Evolutionary conservation across 2,888 invertebrate species (phyloP).

Genomic region (Drosophila meridionalis): DNA sequence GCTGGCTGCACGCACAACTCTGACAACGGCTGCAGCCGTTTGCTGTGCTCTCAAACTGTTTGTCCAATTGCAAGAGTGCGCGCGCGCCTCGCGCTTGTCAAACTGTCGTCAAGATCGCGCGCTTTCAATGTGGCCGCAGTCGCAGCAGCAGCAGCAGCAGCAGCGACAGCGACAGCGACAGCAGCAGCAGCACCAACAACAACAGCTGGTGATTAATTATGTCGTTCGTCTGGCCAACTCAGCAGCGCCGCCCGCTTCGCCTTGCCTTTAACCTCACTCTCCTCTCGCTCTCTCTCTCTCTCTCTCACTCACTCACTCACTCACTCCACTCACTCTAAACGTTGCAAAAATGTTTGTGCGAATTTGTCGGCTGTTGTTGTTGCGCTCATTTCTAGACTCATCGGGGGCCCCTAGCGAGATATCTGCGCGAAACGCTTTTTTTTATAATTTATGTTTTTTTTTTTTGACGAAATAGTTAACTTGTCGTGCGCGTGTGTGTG

Average conservation of each 20-base stretch:
- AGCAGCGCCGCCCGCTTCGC: conserved; percentile 27
- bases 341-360: conserved; percentile 51
- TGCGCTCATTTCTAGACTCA: conserved; percentile 59
- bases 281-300: background rate
- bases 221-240: conserved; percentile 42
- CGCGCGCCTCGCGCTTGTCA: conserved; percentile 36
- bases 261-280: conserved; percentile 3
- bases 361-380: conserved; percentile 50
- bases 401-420: conserved; percentile 54
- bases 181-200: conserved; percentile 19
- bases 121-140: conserved; percentile 5
- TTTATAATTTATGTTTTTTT: conserved; percentile 67
- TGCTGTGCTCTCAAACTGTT: conserved; percentile 2
- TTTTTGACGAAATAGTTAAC: conserved; percentile 62
- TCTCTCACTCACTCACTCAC: no score
- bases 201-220: conserved; percentile 54
- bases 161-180: conserved; percentile 9
- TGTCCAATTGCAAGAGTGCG: conserved; percentile 5
- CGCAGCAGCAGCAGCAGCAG: conserved; percentile 12
- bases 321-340: background rate
- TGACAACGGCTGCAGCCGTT: background rate
- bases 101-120: conserved; percentile 49
- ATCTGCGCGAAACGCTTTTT: conserved; percentile 60
- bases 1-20: background rate
- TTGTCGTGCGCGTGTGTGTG: conserved; percentile 48